Percentiles rank a stretch among this genome's conserved stretches.
Evolutionary conservation across 1,140 invertebrate species (phyloP).

Genomic region (Habropoda laboriosa): DNA sequence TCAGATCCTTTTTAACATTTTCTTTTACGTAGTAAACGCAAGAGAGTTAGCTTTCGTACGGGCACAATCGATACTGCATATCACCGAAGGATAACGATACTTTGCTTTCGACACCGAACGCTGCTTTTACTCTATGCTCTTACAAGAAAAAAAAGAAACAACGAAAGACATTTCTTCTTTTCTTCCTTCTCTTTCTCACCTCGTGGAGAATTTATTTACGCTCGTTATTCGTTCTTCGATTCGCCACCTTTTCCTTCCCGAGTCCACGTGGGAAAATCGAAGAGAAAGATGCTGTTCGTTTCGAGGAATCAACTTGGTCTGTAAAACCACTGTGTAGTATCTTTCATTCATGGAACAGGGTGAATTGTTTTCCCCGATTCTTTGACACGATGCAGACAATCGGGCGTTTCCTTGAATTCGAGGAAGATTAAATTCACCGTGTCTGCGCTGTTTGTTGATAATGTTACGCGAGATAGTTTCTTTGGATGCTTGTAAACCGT

Average conservation of each 20-base stretch:
- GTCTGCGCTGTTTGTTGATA: no score
- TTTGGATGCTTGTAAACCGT: no score
- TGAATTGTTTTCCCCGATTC: slow-evolving; percentile 1
- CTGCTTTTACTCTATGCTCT: no score
- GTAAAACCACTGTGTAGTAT: not conserved
- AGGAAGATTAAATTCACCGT: no score
- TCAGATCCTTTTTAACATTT: slow-evolving; percentile 37
- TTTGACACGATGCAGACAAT: no score
- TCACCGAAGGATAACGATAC: not conserved
- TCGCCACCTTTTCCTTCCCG: not conserved
- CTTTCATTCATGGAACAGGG: not conserved
- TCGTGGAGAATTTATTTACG: not conserved
- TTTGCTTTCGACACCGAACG: no score
- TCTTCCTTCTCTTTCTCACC: no score
- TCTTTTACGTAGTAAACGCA: not conserved
- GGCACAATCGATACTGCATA: slow-evolving; percentile 10
- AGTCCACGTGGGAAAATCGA: not conserved
- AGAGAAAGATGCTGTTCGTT: not conserved
- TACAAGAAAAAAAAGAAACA: no score
- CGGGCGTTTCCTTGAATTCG: no score
- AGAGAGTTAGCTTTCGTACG: not conserved
- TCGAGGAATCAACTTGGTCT: not conserved
- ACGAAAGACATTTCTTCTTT: no score
- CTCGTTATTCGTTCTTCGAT: not conserved
- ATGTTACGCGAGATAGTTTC: no score